Percentiles rank a stretch among this genome's conserved stretches.
Evolutionary conservation across 2,113 vertebrate genomes (phyloP).

Genomic region (Seriola dumerili): DNA sequence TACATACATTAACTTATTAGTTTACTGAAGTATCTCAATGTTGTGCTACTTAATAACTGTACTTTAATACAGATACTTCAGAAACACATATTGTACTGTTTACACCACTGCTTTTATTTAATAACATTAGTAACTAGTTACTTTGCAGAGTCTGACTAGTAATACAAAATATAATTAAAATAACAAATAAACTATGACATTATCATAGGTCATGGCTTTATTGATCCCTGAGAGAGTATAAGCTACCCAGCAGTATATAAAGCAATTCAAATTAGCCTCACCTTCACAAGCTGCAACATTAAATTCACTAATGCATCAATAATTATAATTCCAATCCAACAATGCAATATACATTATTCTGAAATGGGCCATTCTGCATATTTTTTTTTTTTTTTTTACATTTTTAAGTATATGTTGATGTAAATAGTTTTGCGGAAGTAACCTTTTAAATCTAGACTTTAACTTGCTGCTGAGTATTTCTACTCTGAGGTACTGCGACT

Average conservation of each 20-base stretch:
- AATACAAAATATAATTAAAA: not conserved
- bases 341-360: not conserved
- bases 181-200: not conserved
- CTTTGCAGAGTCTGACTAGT: not conserved
- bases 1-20: not conserved
- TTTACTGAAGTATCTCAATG: not conserved
- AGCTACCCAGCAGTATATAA: too few relatives aligned
- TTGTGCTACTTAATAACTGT: not conserved
- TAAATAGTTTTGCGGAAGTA: not conserved
- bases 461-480: not conserved
- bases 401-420: not conserved
- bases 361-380: not conserved
- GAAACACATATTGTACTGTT: too few relatives aligned
- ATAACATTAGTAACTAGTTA: not conserved
- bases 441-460: not conserved
- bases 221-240: too few relatives aligned
- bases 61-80: not conserved
- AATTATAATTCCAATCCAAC: not conserved
- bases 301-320: not conserved
- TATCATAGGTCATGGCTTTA: too few relatives aligned
- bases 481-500: not conserved
- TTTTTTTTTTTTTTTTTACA: too few relatives aligned
- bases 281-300: not conserved
- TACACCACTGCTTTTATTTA: not conserved
- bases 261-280: not conserved